Base-by-base conservation (phyloP, 2,797 vertebrate genomes). In the Melanotaenia boesemani region DNA sequence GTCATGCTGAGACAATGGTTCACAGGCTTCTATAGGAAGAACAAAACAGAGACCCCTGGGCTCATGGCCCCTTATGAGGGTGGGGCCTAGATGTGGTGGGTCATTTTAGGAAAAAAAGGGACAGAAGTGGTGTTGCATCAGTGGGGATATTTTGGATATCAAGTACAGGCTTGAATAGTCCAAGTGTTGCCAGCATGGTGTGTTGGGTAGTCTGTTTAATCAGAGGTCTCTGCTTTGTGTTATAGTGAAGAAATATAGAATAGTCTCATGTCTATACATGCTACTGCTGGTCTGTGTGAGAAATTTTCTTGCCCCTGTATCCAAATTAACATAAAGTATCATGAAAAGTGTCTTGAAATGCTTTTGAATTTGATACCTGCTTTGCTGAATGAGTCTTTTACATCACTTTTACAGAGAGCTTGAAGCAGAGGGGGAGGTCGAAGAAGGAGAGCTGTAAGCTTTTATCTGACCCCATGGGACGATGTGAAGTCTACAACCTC, bases 401-500 rank as follows among this genome's bases (percentile, higher is more conserved):
- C 50, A 62, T 52, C 44, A 65, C 80, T 83, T 83, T 80, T 87
- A 72, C 74, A 41, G 16, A 50, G 81, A 67, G 77, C 67, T 79
- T 44, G 46, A 55, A 46, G 52, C 67, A 54, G 52, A 72, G 78
- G 79, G 67, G 76, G 79, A 70, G 77, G 76, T 82, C 75, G 65
- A 69, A 62, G 79, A 69, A 90, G 82, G 69, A 82, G 72, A 72
- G 81, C 80, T 63, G 61, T 79, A 79, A 77, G 90, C 90, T 90
- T 87, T 89, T 86, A 92, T 94, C 88, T 93, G 91, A 93, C 89
- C 93, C 88, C 90, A 83, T 88, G 89, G 89, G 89, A 92, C 80
- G 74, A 82, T 79, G 87, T 77, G 88, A 88, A 83, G 88, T 85
- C 92, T 80, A 74, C 88, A 87, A 72, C 83, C 86, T 88, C 85